A percentile compares a stretch with the other conserved stretches of the same genome.
Evolutionary conservation across 2,797 vertebrate genomes (phyloP).

Genomic region (Erpetoichthys calabaricus): DNA sequence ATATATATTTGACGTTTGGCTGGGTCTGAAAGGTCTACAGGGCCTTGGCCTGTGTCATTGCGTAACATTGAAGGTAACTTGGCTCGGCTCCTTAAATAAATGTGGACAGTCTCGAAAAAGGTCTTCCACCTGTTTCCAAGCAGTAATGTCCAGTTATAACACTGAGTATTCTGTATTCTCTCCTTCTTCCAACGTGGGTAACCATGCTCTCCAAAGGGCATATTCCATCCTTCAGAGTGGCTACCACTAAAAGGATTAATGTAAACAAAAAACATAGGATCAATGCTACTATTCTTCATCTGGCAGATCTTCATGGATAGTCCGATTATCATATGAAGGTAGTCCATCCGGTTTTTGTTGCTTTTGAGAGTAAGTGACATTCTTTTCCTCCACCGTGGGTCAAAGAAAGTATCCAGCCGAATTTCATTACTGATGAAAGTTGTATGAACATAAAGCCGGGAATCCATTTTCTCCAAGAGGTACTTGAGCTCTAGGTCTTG

Average conservation of each 20-base stretch:
- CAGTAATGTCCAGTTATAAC: conserved; percentile 96
- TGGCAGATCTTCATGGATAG: conserved; percentile 98
- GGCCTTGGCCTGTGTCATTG: conserved; percentile 88
- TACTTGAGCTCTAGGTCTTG: conserved; percentile 97
- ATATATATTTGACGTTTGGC: conserved; percentile 96
- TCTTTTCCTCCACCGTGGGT: conserved; percentile 92
- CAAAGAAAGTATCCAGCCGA: conserved; percentile 93
- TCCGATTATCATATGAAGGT: conserved; percentile 95
- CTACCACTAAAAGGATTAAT: conserved; percentile 96
- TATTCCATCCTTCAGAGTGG: conserved; percentile 97
- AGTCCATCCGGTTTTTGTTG: conserved; percentile 98
- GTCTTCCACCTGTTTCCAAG: conserved; percentile 97
- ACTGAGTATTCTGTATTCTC: conserved; percentile 87
- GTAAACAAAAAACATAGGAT: conserved; percentile 96
- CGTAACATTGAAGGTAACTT: conserved; percentile 82
- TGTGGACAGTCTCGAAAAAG: conserved; percentile 97
- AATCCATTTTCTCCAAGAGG: conserved; percentile 96
- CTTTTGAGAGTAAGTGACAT: conserved; percentile 98
- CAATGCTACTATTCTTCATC: conserved; percentile 93
- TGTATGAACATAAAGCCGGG: conserved; percentile 88
- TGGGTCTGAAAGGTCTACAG: conserved; percentile 87
- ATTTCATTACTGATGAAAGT: conserved; percentile 98
- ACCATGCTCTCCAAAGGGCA: conserved; percentile 92
- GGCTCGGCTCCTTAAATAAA: conserved; percentile 93
- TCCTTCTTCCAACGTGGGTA: conserved; percentile 95